A percentile compares a stretch with the other conserved stretches of the same genome.
Evolutionary conservation across 2,888 invertebrate species (phyloP).

Genomic region (Agapetus fuscipes): DNA sequence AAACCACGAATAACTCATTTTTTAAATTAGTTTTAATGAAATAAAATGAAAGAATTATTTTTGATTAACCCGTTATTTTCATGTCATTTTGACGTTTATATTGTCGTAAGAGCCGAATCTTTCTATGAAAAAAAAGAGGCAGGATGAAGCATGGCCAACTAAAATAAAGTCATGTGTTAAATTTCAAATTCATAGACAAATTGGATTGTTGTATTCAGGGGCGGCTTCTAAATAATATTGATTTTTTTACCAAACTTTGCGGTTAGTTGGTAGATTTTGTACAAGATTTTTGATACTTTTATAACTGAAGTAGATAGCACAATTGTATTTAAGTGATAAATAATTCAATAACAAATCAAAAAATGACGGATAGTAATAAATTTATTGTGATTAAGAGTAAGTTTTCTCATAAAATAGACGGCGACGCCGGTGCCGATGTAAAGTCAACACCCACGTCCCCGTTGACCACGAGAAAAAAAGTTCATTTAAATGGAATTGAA

Average conservation of each 20-base stretch:
- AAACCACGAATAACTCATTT: too few relatives aligned
- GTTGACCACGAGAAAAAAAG: constrained; percentile 14
- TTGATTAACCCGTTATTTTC: too few relatives aligned
- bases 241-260: constrained; percentile 15
- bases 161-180: too few relatives aligned
- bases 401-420: constrained; percentile 13
- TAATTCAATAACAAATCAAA: too few relatives aligned
- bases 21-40: too few relatives aligned
- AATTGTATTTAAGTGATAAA: constrained; percentile 7
- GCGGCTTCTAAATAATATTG: constrained; percentile 18
- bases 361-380: constrained; percentile 15
- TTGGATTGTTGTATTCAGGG: too few relatives aligned
- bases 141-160: too few relatives aligned
- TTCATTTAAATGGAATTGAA: constrained; percentile 13
- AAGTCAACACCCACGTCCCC: constrained; percentile 21
- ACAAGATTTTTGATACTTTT: constrained; percentile 7
- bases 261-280: constrained; percentile 6
- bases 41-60: too few relatives aligned
- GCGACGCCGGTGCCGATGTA: constrained; percentile 10
- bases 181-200: too few relatives aligned
- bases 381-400: constrained; percentile 12
- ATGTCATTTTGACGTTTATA: too few relatives aligned
- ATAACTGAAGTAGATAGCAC: constrained; percentile 15
- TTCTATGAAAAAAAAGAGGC: too few relatives aligned
- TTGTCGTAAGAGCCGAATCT: too few relatives aligned